These are phyloP conservation scores for Axis porcinus DNA, from an alignment of 2,113 vertebrate species.

Conservation along the genomic window DNA sequence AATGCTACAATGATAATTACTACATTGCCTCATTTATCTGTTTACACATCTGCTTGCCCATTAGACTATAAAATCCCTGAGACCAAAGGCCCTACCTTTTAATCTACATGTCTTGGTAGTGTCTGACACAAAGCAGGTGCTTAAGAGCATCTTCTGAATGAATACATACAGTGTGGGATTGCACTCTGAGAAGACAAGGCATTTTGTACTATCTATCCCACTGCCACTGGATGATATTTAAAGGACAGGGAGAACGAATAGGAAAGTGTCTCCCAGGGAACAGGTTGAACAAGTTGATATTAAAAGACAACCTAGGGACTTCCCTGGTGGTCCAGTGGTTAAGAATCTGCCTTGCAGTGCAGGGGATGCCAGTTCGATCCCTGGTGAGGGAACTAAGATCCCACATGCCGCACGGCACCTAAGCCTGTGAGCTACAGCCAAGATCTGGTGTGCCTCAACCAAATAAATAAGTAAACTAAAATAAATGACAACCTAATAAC, in stretches of 20 bases:
- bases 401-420: neutral
- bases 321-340: neutral
- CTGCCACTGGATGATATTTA: conserved; percentile 4
- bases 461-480: neutral
- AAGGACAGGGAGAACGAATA: conserved; percentile 1
- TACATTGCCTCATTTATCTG: neutral
- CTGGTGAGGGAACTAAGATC: neutral
- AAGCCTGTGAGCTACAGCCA: neutral
- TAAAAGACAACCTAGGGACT: neutral
- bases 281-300: conserved; percentile 29
- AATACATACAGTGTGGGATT: neutral
- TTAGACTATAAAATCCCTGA: neutral
- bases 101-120: neutral
- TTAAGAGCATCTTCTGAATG: conserved; percentile 4
- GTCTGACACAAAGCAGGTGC: neutral
- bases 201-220: conserved; percentile 3
- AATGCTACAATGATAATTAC: neutral
- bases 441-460: neutral
- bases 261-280: conserved; percentile 20
- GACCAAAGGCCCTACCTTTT: conserved; percentile 7
- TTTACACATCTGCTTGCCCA: conserved; percentile 21
- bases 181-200: neutral
- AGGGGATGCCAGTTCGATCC: no score
- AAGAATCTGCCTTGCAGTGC: neutral
- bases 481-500: conserved; percentile 42